Evolutionary conservation across 2,888 invertebrate species (phyloP).

Genomic region (Pandemis cinnamomeana): DNA sequence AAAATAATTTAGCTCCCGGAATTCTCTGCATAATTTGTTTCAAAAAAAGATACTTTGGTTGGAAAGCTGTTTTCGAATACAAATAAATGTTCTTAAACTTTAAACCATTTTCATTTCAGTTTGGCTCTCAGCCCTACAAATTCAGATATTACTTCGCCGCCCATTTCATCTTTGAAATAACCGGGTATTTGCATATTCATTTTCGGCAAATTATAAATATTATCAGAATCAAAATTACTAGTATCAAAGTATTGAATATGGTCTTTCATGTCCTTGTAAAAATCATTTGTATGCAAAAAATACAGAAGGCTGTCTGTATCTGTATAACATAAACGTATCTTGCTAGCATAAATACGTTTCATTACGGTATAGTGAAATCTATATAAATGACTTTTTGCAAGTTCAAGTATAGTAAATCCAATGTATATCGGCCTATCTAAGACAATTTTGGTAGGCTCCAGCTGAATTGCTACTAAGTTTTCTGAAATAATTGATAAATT

Average conservation of each 20-base stretch:
- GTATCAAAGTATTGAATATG: conserved; percentile 17
- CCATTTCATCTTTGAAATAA: conserved; percentile 42
- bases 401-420: not conserved
- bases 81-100: too few species aligned
- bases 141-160: conserved; percentile 39
- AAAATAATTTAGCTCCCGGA: too few species aligned
- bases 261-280: conserved; percentile 33
- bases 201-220: conserved; percentile 9
- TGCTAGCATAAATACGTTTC: not conserved
- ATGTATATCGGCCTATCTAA: not conserved
- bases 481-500: not conserved
- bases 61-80: too few species aligned
- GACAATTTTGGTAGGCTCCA: not conserved
- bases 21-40: too few species aligned
- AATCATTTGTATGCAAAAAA: conserved; percentile 24
- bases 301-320: conserved; percentile 39
- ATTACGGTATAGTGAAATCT: not conserved
- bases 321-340: conserved; percentile 37
- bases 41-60: too few species aligned
- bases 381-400: conserved; percentile 1
- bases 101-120: conserved; percentile 19
- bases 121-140: conserved; percentile 42
- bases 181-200: conserved; percentile 36
- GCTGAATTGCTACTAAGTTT: not conserved
- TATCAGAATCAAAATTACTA: conserved; percentile 13